Conservation (phyloP, 2,888 invertebrate genomes). For the Eupithecia tripunctaria region DNA sequence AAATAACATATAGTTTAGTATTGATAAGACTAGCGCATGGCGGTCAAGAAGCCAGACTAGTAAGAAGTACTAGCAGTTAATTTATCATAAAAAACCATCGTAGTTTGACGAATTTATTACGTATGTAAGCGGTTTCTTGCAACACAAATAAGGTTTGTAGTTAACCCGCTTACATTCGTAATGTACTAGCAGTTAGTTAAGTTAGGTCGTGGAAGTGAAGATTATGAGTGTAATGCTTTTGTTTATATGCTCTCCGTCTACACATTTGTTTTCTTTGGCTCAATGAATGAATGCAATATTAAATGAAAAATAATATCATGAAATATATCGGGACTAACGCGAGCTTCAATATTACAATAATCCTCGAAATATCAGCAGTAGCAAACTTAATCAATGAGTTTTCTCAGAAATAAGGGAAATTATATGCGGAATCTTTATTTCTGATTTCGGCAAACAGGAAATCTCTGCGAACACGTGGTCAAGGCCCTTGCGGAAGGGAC, state of each 20-base stretch:
- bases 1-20: slow-evolving; percentile 7
- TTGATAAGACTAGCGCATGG: not conserved
- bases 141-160: too few relatives aligned
- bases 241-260: too few relatives aligned
- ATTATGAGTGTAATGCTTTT: not conserved
- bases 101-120: too few relatives aligned
- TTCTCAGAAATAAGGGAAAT: slow-evolving; percentile 15
- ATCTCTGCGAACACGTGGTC: slow-evolving; percentile 12
- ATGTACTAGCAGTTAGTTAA: not conserved
- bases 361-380: slow-evolving; percentile 5
- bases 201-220: not conserved
- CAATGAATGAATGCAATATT: too few relatives aligned
- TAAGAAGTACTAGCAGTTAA: not conserved
- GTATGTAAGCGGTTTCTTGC: too few relatives aligned
- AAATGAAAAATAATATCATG: too few relatives aligned
- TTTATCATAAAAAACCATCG: too few relatives aligned
- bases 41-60: not conserved
- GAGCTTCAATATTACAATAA: not conserved
- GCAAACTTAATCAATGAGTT: not conserved
- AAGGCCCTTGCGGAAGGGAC: slow-evolving; percentile 10
- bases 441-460: slow-evolving; percentile 18
- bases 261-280: too few relatives aligned
- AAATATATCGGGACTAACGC: too few relatives aligned
- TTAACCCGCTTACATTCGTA: too few relatives aligned
- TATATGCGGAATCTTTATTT: slow-evolving; percentile 11